A percentile compares a stretch with the other conserved stretches of the same genome.
Evolutionary conservation across 2,797 vertebrate genomes (phyloP).

Genomic region (Orientallactaga sibirica): DNA sequence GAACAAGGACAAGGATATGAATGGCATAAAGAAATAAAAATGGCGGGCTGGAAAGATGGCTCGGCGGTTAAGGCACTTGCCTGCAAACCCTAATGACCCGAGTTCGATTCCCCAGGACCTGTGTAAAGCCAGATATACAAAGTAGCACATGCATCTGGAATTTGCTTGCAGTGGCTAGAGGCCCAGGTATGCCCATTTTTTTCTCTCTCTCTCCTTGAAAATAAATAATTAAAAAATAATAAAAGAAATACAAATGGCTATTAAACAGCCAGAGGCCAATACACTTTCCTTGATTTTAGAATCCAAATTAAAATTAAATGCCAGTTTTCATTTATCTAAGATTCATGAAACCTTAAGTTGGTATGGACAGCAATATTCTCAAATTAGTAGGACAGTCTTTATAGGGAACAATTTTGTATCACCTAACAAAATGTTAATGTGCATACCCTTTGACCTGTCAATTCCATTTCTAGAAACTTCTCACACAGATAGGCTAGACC

Average conservation of each 20-base stretch:
- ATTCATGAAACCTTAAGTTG: slow-evolving; percentile 1
- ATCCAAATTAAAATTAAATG: slow-evolving; percentile 48
- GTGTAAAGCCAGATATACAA: too few relatives aligned
- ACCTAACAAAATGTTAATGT: background rate
- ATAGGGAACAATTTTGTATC: background rate
- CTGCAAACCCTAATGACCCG: too few relatives aligned
- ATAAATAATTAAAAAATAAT: too few relatives aligned
- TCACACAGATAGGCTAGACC: background rate
- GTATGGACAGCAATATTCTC: background rate
- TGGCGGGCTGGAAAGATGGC: too few relatives aligned
- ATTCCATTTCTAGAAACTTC: slow-evolving; percentile 25
- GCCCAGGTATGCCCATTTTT: too few relatives aligned
- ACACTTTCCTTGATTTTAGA: slow-evolving; percentile 22
- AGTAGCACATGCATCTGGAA: too few relatives aligned
- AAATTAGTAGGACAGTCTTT: background rate
- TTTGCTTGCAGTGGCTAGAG: too few relatives aligned
- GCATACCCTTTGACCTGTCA: background rate
- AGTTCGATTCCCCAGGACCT: too few relatives aligned
- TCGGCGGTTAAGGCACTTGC: too few relatives aligned
- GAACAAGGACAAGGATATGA: slow-evolving; percentile 6
- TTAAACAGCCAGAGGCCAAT: slow-evolving; percentile 9
- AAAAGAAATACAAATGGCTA: slow-evolving; percentile 37
- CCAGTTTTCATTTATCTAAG: slow-evolving; percentile 1
- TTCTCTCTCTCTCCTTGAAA: too few relatives aligned
- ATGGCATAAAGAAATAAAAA: background rate